Evolutionary conservation across 2,888 invertebrate species (phyloP).

Genomic region (Bugula neritina): DNA sequence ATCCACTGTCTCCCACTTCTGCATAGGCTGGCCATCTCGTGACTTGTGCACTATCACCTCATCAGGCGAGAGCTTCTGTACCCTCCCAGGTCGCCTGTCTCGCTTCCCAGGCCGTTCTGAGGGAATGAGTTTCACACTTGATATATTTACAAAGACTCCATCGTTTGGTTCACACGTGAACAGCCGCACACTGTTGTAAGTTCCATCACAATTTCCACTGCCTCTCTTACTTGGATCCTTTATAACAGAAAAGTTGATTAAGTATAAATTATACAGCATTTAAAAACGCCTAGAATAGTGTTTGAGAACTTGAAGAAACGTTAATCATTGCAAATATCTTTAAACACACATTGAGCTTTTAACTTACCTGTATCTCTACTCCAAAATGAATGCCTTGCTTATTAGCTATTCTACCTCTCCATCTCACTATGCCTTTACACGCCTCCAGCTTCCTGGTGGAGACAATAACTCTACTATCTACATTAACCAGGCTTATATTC

Average conservation of each 20-base stretch:
- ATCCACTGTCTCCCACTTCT: background rate
- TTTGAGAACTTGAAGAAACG: no score
- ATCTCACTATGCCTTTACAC: conserved; percentile 12
- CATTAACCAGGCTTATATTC: background rate
- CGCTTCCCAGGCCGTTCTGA: background rate
- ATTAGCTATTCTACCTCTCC: conserved; percentile 23
- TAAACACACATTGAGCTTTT: no score
- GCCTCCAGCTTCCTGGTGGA: conserved; percentile 1
- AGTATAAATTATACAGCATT: no score
- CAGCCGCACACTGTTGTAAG: background rate
- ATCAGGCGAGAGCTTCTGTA: background rate
- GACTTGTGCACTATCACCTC: background rate
- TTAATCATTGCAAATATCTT: no score
- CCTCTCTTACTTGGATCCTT: conserved; percentile 15
- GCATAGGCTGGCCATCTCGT: background rate
- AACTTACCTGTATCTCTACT: conserved; percentile 27
- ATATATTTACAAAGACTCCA: conserved; percentile 26
- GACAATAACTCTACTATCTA: conserved; percentile 17
- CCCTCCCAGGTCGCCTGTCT: background rate
- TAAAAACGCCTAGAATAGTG: no score
- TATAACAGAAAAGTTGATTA: no score
- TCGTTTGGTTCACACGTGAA: conserved; percentile 5
- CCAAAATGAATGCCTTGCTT: conserved; percentile 25
- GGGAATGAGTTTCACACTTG: conserved; percentile 9
- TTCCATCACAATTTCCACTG: conserved; percentile 18